Evolutionary conservation across 2,888 invertebrate genomes (phyloP).

Genomic region (Pharmacophagus antenor): DNA sequence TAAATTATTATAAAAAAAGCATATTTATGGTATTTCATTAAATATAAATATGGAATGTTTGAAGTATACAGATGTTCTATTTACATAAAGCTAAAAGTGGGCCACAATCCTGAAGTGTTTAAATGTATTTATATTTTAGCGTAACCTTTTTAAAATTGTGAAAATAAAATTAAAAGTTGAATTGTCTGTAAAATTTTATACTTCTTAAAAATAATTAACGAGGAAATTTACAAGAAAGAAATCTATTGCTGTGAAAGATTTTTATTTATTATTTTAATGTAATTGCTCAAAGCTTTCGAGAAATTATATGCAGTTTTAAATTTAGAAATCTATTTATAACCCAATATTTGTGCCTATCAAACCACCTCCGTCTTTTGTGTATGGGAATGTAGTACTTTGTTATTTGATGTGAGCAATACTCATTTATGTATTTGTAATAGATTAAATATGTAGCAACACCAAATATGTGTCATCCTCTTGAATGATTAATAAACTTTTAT

Average conservation of each 20-base stretch:
- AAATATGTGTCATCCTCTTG: slow-evolving; percentile 59
- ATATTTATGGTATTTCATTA: slow-evolving; percentile 2
- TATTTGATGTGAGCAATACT: slow-evolving; percentile 53
- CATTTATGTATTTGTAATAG: slow-evolving; percentile 51
- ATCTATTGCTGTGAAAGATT: slow-evolving; percentile 39
- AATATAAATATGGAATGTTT: slow-evolving; percentile 18
- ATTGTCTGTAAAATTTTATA: slow-evolving; percentile 64
- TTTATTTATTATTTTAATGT: slow-evolving; percentile 46
- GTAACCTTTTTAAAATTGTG: slow-evolving; percentile 57
- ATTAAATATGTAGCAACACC: slow-evolving; percentile 70
- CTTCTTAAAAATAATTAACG: slow-evolving; percentile 53
- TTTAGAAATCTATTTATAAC: slow-evolving; percentile 26
- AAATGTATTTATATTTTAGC: slow-evolving; percentile 58
- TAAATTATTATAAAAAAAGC: not conserved
- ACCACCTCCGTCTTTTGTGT: slow-evolving; percentile 34
- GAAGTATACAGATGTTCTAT: slow-evolving; percentile 10
- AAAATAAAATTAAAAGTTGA: slow-evolving; percentile 43
- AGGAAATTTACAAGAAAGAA: slow-evolving; percentile 31
- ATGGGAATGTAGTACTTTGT: slow-evolving; percentile 29
- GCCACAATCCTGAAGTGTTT: slow-evolving; percentile 35
- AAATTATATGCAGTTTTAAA: slow-evolving; percentile 34
- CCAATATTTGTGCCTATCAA: slow-evolving; percentile 10
- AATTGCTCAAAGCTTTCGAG: slow-evolving; percentile 65
- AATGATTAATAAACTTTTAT: slow-evolving; percentile 65
- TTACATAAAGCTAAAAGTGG: slow-evolving; percentile 21